These are phyloP conservation scores for Hemicentrotus pulcherrimus DNA, from an alignment of 35 echinoderm and acorn worm species.

Conservation along the genomic window DNA sequence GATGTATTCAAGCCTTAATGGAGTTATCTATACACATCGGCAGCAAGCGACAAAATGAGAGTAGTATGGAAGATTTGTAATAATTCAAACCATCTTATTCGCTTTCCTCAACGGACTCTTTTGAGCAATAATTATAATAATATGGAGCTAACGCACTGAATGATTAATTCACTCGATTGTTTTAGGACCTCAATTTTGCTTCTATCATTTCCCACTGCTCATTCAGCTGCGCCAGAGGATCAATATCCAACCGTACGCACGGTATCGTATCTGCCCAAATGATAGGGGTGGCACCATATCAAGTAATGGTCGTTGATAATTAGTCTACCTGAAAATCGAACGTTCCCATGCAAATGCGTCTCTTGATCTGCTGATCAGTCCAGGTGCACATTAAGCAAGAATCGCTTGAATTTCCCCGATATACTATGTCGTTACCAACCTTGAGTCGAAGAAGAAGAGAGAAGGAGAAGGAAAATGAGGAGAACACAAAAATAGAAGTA, in stretches of 20 bases:
- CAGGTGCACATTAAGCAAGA: not conserved
- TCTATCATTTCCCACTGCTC: not conserved
- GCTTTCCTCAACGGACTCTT: too few relatives aligned
- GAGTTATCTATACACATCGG: too few relatives aligned
- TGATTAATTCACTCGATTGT: not conserved
- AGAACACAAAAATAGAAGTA: not conserved
- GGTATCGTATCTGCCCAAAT: not conserved
- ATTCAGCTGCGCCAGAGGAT: not conserved
- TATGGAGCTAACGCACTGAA: not conserved
- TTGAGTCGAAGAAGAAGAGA: not conserved
- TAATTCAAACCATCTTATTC: too few relatives aligned
- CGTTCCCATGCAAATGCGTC: not conserved
- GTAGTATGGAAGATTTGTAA: too few relatives aligned
- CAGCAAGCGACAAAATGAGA: too few relatives aligned
- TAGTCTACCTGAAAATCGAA: conserved; percentile 2
- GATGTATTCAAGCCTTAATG: too few relatives aligned
- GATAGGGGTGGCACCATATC: not conserved
- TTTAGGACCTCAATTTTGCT: not conserved
- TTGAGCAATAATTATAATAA: too few relatives aligned
- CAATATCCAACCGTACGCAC: not conserved
- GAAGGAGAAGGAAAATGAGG: not conserved
- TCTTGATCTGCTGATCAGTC: not conserved
- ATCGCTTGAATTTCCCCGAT: not conserved
- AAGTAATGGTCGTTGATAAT: conserved; percentile 12
- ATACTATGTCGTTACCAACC: not conserved